Evolutionary conservation across 2,797 vertebrate species (phyloP).

Genomic region (Tapera naevia): DNA sequence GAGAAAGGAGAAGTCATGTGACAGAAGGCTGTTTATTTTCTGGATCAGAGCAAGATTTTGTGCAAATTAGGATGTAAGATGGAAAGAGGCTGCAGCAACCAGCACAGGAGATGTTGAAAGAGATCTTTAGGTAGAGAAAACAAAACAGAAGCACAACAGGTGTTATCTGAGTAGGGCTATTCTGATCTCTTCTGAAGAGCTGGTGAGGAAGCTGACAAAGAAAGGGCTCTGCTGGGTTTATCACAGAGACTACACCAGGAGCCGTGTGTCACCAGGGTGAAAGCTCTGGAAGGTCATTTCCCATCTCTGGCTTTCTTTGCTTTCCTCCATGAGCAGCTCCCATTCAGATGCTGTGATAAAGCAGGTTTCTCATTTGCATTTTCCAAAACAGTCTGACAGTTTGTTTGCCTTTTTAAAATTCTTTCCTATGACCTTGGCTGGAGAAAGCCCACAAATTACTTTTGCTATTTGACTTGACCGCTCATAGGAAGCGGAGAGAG

Average conservation of each 20-base stretch:
- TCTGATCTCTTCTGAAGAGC: background rate
- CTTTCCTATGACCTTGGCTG: slow-evolving; percentile 55
- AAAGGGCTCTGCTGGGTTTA: background rate
- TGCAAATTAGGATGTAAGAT: background rate
- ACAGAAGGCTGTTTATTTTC: background rate
- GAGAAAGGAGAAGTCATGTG: background rate
- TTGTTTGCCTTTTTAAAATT: background rate
- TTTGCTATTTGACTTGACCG: slow-evolving; percentile 10
- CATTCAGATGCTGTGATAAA: background rate
- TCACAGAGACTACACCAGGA: too few species aligned
- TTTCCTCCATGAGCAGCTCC: background rate
- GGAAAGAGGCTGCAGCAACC: background rate
- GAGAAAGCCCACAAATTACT: slow-evolving; percentile 3
- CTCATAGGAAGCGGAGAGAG: background rate
- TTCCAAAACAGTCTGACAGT: slow-evolving; percentile 23
- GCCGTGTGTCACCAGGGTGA: fast-evolving
- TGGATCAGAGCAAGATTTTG: background rate
- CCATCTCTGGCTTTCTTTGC: background rate
- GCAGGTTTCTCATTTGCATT: slow-evolving; percentile 39
- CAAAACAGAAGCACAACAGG: background rate
- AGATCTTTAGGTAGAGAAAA: background rate
- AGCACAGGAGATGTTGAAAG: background rate
- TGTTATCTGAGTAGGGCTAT: background rate
- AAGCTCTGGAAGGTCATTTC: background rate
- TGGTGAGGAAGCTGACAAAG: background rate